Evolutionary conservation across 2,888 invertebrate species (phyloP).

Genomic region (Rhagium mordax): DNA sequence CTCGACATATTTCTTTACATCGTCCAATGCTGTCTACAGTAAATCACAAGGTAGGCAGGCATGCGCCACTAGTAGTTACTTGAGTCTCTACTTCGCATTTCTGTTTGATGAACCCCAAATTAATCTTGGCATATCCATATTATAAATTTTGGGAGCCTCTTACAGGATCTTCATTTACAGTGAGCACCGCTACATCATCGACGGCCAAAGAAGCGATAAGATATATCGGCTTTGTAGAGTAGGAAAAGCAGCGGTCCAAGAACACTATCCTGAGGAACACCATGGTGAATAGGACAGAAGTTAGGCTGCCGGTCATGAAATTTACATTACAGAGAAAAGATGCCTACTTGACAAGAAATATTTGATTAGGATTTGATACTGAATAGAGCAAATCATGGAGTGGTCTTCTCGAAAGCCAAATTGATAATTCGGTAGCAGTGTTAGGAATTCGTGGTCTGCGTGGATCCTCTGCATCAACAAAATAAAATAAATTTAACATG

Average conservation of each 20-base stretch:
- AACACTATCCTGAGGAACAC: not conserved
- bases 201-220: not conserved
- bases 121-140: not conserved
- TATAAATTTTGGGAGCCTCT: not conserved
- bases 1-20: no score
- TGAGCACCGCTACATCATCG: not conserved
- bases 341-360: not conserved
- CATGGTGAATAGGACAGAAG: not conserved
- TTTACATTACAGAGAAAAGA: not conserved
- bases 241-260: not conserved
- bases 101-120: no score
- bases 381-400: not conserved
- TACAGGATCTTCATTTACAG: not conserved
- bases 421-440: constrained; percentile 12
- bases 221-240: not conserved
- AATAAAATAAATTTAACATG: not conserved
- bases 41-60: no score
- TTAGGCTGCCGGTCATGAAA: constrained; percentile 23
- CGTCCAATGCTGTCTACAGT: no score
- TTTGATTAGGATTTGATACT: not conserved
- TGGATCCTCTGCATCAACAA: not conserved
- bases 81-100: no score
- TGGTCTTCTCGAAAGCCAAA: constrained; percentile 23
- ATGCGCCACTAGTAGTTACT: no score
- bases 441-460: not conserved